phyloP scores from a whole-genome alignment of 2,113 vertebrate species.

The Corvus cornix region DNA sequence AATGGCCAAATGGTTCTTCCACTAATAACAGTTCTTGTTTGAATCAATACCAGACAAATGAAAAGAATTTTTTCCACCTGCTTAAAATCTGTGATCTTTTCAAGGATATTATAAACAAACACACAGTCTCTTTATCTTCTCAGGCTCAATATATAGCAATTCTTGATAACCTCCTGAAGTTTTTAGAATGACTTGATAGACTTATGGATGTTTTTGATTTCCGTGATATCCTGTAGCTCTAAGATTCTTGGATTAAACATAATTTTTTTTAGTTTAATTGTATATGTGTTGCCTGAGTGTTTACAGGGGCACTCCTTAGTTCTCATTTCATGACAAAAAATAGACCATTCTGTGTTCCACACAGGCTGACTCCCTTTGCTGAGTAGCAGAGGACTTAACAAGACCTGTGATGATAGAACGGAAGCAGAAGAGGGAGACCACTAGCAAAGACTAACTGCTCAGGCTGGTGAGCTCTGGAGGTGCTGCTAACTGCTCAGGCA shows the following conservation, averaged over 20 bases:
- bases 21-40: background rate
- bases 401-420: background rate
- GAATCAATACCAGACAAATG: background rate
- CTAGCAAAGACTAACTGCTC: background rate
- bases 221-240: background rate
- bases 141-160: background rate
- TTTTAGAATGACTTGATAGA: background rate
- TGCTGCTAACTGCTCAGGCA: background rate
- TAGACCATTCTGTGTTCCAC: background rate
- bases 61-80: rapidly evolving
- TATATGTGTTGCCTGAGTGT: background rate
- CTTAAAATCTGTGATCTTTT: background rate
- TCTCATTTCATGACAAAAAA: background rate
- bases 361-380: background rate
- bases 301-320: background rate
- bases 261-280: background rate
- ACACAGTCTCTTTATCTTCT: background rate
- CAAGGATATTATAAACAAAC: background rate
- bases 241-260: background rate
- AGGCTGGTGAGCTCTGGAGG: background rate
- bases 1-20: background rate
- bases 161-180: background rate
- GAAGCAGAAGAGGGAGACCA: background rate
- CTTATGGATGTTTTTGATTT: background rate
- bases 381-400: background rate